phyloP scores from a whole-genome alignment of 2,797 vertebrate species.

The Crocidura indochinensis region DNA sequence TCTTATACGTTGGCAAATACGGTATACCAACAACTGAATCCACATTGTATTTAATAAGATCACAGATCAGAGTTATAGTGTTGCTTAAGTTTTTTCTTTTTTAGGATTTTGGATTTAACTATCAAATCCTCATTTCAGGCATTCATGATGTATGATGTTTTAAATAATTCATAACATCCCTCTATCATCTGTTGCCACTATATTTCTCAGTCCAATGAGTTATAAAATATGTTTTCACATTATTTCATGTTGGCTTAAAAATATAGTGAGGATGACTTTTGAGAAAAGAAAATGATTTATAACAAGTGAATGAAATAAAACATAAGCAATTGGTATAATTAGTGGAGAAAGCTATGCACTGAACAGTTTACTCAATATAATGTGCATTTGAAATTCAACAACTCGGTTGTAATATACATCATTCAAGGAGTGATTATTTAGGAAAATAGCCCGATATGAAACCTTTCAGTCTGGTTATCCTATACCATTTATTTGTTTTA shows the following conservation, averaged over 20 bases:
- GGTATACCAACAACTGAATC: conserved; percentile 15
- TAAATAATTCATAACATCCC: conserved; percentile 60
- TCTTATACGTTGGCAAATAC: too few relatives aligned
- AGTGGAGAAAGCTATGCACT: conserved; percentile 14
- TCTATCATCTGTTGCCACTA: conserved; percentile 30
- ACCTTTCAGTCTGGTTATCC: neutral
- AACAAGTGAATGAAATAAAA: neutral
- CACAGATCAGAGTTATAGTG: neutral
- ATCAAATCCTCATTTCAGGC: conserved; percentile 50
- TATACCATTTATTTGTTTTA: neutral
- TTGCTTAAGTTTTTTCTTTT: neutral
- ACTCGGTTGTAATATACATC: neutral
- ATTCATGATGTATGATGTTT: neutral
- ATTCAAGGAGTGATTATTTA: neutral
- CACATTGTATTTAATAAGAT: conserved; percentile 19
- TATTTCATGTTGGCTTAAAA: conserved; percentile 48
- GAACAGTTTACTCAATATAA: neutral
- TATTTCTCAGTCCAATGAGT: conserved; percentile 30
- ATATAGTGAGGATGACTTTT: conserved; percentile 1
- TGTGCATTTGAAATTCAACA: neutral
- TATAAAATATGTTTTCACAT: conserved; percentile 63
- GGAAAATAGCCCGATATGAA: conserved; percentile 1
- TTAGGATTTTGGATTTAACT: conserved; percentile 55
- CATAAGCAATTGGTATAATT: neutral
- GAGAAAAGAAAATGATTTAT: conserved; percentile 62